Evolutionary conservation across 2,888 invertebrate genomes (phyloP).

Genomic region (Phoronis australis): DNA sequence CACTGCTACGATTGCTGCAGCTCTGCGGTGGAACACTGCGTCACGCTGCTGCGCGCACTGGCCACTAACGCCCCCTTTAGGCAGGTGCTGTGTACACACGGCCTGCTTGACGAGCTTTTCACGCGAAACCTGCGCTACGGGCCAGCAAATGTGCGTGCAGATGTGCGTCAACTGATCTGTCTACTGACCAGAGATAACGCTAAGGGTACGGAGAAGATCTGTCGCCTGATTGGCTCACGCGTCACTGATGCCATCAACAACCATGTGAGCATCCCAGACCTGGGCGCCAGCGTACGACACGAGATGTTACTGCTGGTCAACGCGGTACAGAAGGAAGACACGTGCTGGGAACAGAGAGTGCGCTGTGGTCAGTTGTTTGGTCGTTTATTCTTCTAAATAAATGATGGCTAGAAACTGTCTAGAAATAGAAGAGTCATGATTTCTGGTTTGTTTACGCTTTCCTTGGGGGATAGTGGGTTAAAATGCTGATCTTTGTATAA

Average conservation of each 20-base stretch:
- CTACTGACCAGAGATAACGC: constrained; percentile 82
- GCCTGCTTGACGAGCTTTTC: constrained; percentile 81
- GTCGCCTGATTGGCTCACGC: constrained; percentile 73
- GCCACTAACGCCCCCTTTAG: constrained; percentile 59
- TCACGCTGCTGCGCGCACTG: constrained; percentile 82
- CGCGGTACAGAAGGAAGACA: constrained; percentile 84
- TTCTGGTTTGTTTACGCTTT: too few species aligned
- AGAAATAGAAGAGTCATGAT: too few species aligned
- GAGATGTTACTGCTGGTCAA: constrained; percentile 83
- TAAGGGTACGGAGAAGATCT: constrained; percentile 75
- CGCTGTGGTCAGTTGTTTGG: constrained; percentile 54
- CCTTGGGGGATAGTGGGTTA: too few species aligned
- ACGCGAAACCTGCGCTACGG: constrained; percentile 85
- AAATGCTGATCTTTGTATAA: too few species aligned
- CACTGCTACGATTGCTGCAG: constrained; percentile 63
- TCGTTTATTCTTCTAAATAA: background rate
- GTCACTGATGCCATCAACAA: constrained; percentile 62
- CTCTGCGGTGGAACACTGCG: constrained; percentile 88
- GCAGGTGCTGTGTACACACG: constrained; percentile 53
- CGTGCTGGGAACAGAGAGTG: constrained; percentile 90
- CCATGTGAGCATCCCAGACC: constrained; percentile 61
- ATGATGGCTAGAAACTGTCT: too few species aligned
- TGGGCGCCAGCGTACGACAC: constrained; percentile 72
- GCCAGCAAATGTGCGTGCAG: constrained; percentile 69
- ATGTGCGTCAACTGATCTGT: constrained; percentile 82